Base-by-base conservation (phyloP, 2,888 invertebrate genomes). In the Polymixis flavicincta region DNA sequence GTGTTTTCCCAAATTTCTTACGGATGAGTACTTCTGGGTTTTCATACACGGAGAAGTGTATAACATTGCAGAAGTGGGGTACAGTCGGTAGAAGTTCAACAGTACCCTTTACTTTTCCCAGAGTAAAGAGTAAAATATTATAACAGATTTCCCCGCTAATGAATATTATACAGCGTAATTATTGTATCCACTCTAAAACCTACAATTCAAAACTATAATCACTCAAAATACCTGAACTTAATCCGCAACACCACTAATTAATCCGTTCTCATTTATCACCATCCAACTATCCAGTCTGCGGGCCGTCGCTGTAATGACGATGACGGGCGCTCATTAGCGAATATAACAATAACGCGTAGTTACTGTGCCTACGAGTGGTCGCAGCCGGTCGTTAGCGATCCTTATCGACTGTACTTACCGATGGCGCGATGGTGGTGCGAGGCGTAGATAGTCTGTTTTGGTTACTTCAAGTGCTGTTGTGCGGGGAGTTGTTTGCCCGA, bases 251-350 rank as follows among this genome's bases (percentile, higher is more conserved):
- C 22, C 32, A 59, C 37, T 70, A 82, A 81, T 73, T 63, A 82
- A 71, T 82, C 72, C n/a, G 6, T 28, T 68, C 48, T 59, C 67
- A 78, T 84, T 85, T 73, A 74, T 82, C 76, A 82, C 54, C 65
- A 25, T 17, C 60, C 54, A 65, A 22, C 63, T 60, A 25, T 17
- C 64, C 45, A 50, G 14, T n/a, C 32, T 22, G 1, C 57, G 60
- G 55, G 68, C 61, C 55, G 63, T 22, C 60, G 45, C 60, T n/a
- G 22, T 77, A 74, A 76, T 74, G 76, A 78, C 78, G 74, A 61
- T 72, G 75, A 83, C 76, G 73, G 32, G 50, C 69, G 80, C 79
- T 83, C 86, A 84, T 85, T 85, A 85, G 79, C 66, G 73, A 76
- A 67, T 82, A 67, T 68, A 81, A 85, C 80, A 78, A 72, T 83